A percentile compares a stretch with the other conserved stretches of the same genome.
Evolutionary conservation across 2,113 vertebrate genomes (phyloP).

Genomic region (Hippoglossus stenolepis): DNA sequence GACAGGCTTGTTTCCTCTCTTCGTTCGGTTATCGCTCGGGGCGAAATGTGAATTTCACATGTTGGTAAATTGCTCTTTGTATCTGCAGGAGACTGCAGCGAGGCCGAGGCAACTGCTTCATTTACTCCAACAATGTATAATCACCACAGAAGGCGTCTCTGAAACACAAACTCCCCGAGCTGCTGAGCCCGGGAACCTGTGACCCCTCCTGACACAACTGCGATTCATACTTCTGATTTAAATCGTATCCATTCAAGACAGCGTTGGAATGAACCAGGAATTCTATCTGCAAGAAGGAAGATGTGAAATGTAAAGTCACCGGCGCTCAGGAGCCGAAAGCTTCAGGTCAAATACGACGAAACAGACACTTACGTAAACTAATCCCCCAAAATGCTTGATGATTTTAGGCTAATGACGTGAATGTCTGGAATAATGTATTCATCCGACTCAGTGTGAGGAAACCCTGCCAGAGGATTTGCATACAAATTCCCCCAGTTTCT

Average conservation of each 20-base stretch:
- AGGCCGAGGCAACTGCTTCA: not conserved
- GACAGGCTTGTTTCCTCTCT: constrained; percentile 38
- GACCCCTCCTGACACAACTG: constrained; percentile 11
- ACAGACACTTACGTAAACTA: constrained; percentile 2
- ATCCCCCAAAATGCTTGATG: constrained; percentile 30
- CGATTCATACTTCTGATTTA: not conserved
- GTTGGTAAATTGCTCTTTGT: constrained; percentile 61
- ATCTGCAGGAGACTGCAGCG: constrained; percentile 21
- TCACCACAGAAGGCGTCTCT: constrained; percentile 37
- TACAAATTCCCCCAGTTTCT: constrained; percentile 17
- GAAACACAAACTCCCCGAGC: constrained; percentile 20
- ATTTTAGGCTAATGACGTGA: constrained; percentile 33
- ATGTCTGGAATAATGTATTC: constrained; percentile 16
- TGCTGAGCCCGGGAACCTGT: constrained; percentile 25
- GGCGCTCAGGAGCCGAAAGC: no score
- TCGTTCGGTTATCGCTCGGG: constrained; percentile 23
- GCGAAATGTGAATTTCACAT: constrained; percentile 49
- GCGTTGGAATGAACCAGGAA: not conserved
- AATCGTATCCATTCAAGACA: not conserved
- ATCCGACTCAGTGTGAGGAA: constrained; percentile 38
- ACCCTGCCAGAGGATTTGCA: constrained; percentile 37
- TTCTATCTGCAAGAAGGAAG: no score
- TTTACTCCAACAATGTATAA: constrained; percentile 15
- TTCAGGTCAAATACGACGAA: not conserved
- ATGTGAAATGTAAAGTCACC: not conserved